Percentiles rank a stretch among this genome's conserved stretches.
Evolutionary conservation across 2,888 invertebrate species (phyloP).

Genomic region (Rhagophthalmus giganteus): DNA sequence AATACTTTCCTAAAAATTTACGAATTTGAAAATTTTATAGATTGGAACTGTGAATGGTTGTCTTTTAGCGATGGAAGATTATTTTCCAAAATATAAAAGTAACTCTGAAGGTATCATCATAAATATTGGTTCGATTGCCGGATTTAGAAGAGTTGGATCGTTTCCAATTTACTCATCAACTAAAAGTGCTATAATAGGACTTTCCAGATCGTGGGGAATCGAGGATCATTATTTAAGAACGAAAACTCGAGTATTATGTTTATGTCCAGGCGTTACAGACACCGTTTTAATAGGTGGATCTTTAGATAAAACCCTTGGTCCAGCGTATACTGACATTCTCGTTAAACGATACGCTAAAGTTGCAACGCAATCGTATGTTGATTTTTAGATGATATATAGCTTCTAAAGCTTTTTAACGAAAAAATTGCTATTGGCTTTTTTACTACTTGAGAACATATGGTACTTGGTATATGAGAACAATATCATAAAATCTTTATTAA

Average conservation of each 20-base stretch:
- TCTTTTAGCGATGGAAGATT: conserved; percentile 54
- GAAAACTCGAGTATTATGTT: conserved; percentile 50
- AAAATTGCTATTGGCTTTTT: too few species aligned
- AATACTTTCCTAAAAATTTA: too few species aligned
- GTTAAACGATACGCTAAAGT: conserved; percentile 10
- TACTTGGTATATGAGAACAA: too few species aligned
- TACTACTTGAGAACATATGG: too few species aligned
- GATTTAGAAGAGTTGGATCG: conserved; percentile 43
- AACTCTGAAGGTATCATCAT: conserved; percentile 56
- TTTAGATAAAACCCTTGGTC: conserved; percentile 13
- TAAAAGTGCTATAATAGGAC: conserved; percentile 50
- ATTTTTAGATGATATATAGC: too few species aligned
- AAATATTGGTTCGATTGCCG: conserved; percentile 56
- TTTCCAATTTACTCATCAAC: conserved; percentile 52
- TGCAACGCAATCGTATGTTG: conserved; percentile 10
- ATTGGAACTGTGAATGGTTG: conserved; percentile 53
- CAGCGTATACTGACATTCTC: conserved; percentile 18
- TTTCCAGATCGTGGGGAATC: conserved; percentile 43
- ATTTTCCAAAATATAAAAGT: conserved; percentile 55
- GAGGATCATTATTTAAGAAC: conserved; percentile 46
- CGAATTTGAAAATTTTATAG: conserved; percentile 39
- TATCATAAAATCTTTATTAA: too few species aligned
- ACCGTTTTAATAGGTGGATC: conserved; percentile 37
- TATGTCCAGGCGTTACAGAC: conserved; percentile 54
- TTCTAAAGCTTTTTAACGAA: not conserved